These are phyloP conservation scores for Nerophis lumbriciformis DNA, from an alignment of 2,113 vertebrate species.

Conservation along the genomic window DNA sequence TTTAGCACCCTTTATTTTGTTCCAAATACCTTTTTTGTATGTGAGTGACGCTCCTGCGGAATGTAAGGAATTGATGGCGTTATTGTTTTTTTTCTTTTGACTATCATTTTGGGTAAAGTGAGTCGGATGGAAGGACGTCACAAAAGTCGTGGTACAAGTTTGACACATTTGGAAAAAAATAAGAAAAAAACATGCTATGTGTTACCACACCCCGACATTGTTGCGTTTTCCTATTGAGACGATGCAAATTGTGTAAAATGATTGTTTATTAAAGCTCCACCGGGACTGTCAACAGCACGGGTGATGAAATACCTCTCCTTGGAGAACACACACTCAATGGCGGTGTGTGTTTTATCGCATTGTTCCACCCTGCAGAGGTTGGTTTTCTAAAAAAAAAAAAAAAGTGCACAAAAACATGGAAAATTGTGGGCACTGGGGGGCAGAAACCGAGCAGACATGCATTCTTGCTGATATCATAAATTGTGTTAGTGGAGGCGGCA, in stretches of 20 bases:
- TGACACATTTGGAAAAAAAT: conserved; percentile 4
- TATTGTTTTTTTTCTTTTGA: conserved; percentile 19
- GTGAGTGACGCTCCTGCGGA: conserved; percentile 28
- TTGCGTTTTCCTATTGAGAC: conserved; percentile 30
- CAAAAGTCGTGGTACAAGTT: conserved; percentile 18
- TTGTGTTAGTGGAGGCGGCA: conserved; percentile 13
- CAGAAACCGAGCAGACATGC: conserved; percentile 23
- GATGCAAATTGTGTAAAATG: conserved; percentile 39
- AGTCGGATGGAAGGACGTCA: conserved; percentile 6
- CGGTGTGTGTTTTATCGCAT: conserved; percentile 32
- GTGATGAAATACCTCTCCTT: conserved; percentile 27
- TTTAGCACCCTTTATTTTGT: conserved; percentile 12
- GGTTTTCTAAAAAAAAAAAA: neutral
- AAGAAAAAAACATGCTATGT: conserved; percentile 7
- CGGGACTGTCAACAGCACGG: conserved; percentile 30
- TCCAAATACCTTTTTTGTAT: conserved; percentile 7
- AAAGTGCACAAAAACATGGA: neutral
- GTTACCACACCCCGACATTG: conserved; percentile 10
- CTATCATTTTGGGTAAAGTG: conserved; percentile 6
- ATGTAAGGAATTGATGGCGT: conserved; percentile 33
- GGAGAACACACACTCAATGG: conserved; percentile 12
- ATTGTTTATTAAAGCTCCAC: conserved; percentile 34
- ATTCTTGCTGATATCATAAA: conserved; percentile 30
- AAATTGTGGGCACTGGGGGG: conserved; percentile 19
- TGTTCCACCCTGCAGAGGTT: conserved; percentile 18